These are phyloP conservation scores for Pantelozetes paolii DNA, from an alignment of 2,888 invertebrate species.

Conservation along the genomic window DNA sequence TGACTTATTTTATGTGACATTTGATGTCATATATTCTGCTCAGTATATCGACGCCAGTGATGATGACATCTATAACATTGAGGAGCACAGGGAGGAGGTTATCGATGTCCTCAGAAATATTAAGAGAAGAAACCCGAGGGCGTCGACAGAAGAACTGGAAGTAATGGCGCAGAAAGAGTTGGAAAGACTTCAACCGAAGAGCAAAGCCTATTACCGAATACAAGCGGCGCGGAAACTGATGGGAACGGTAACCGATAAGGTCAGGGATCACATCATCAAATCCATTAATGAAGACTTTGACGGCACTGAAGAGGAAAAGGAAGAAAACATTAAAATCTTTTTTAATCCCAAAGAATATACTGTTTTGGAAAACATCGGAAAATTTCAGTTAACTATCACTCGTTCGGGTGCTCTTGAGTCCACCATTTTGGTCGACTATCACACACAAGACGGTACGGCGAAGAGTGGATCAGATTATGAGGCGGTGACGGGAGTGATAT, in stretches of 20 bases:
- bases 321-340: slow-evolving; percentile 65
- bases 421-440: slow-evolving; percentile 79
- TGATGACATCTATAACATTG: slow-evolving; percentile 65
- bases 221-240: slow-evolving; percentile 64
- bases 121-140: slow-evolving; percentile 82
- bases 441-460: slow-evolving; percentile 95
- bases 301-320: slow-evolving; percentile 50
- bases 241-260: slow-evolving; percentile 93
- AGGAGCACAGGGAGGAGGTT: slow-evolving; percentile 87
- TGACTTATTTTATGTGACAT: too few relatives aligned
- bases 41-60: slow-evolving; percentile 59
- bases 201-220: slow-evolving; percentile 76
- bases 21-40: not conserved
- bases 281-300: slow-evolving; percentile 52
- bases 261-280: slow-evolving; percentile 78
- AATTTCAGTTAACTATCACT: slow-evolving; percentile 77
- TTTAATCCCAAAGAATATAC: slow-evolving; percentile 98
- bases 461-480: slow-evolving; percentile 93
- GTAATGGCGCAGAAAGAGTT: slow-evolving; percentile 88
- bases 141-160: slow-evolving; percentile 81
- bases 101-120: slow-evolving; percentile 83
- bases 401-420: slow-evolving; percentile 70
- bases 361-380: slow-evolving; percentile 96
- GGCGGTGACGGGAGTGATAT: slow-evolving; percentile 74
- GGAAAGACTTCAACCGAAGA: slow-evolving; percentile 86